Evolutionary conservation across 1,140 invertebrate species (phyloP).

Genomic region (Drosophila ogumai): DNA sequence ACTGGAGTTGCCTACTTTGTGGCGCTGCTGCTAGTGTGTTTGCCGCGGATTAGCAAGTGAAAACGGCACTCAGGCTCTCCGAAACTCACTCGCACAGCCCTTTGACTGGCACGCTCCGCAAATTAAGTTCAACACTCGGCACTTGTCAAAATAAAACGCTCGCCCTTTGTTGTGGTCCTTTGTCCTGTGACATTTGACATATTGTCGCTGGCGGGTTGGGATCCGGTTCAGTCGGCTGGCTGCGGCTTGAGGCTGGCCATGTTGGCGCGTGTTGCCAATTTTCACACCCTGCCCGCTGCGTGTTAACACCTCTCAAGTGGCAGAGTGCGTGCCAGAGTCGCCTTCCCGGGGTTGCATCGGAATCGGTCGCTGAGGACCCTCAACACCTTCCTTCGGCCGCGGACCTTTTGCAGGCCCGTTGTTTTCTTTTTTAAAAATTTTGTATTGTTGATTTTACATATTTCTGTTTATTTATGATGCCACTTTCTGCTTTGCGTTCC

Average conservation of each 20-base stretch:
- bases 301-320: slow-evolving; percentile 78
- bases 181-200: slow-evolving; percentile 82
- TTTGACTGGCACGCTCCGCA: slow-evolving; percentile 71
- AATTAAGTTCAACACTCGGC: slow-evolving; percentile 78
- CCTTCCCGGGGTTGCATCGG: slow-evolving; percentile 52
- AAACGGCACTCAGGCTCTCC: slow-evolving; percentile 37
- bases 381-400: slow-evolving; percentile 15
- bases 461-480: slow-evolving; percentile 70
- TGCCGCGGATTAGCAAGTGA: slow-evolving; percentile 70
- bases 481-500: slow-evolving; percentile 25
- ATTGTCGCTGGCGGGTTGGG: slow-evolving; percentile 65
- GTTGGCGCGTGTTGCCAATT: slow-evolving; percentile 80
- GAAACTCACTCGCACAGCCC: slow-evolving; percentile 17
- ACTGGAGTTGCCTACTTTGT: slow-evolving; percentile 58
- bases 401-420: slow-evolving; percentile 36
- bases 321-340: slow-evolving; percentile 48
- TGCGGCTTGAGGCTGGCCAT: slow-evolving; percentile 20
- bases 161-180: slow-evolving; percentile 44
- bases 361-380: slow-evolving; percentile 9
- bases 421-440: slow-evolving; percentile 76
- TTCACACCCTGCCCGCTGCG: slow-evolving; percentile 82
- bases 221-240: slow-evolving; percentile 16
- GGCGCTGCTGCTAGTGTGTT: slow-evolving; percentile 48
- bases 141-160: slow-evolving; percentile 83
- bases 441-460: slow-evolving; percentile 77